Evolutionary conservation across 2,888 invertebrate species (phyloP), one percentile per base, ranked within the genome.

Genomic region (Melitaea athalia): DNA sequence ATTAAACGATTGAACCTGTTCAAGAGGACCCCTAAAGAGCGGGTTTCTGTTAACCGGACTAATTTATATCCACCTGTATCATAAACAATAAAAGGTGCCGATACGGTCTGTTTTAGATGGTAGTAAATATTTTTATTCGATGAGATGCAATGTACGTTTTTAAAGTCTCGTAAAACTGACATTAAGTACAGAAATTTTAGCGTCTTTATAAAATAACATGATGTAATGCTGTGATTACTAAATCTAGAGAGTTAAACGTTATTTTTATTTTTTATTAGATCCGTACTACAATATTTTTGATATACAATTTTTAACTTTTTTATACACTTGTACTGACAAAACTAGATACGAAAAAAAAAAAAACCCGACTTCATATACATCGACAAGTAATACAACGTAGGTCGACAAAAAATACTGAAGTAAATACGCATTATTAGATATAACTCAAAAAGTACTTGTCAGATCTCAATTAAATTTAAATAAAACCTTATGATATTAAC

Each of bases 1-100:
- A 92, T 90, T 89, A 90, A 90, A 84, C 83, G 87, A 89, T 88
- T 89, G 82, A 87, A 91, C 89, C 91, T 87, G 91, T 91, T 91
- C 79, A 79, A 68, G 74, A 74, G 86, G 89, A 89, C 90, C 91
- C 91, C 91, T 90, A 85, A 91, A 90, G 89, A 90, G 90, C 86
- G 85, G 81, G 84, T 81, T 79, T 83, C 83, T 84, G 85, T 88
- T 89, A 79, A 88, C 81, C 88, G 90, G 87, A 90, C 92, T 91
- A 91, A 92, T 92, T 92, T 92, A 92, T 88, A 88, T 82, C 79
- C 84, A 82, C 84, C 83, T 84, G 89, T 86, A 85, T 83, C 86
- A 89, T 91, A 92, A 92, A 91, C 88, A 88, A 90, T 85, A 84
- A 78, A 79, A 81, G 79, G 81, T 78, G 78, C 77, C 79, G 79